phyloP scores from a whole-genome alignment of 2,113 vertebrate species.

The Amblyornis subalaris region DNA sequence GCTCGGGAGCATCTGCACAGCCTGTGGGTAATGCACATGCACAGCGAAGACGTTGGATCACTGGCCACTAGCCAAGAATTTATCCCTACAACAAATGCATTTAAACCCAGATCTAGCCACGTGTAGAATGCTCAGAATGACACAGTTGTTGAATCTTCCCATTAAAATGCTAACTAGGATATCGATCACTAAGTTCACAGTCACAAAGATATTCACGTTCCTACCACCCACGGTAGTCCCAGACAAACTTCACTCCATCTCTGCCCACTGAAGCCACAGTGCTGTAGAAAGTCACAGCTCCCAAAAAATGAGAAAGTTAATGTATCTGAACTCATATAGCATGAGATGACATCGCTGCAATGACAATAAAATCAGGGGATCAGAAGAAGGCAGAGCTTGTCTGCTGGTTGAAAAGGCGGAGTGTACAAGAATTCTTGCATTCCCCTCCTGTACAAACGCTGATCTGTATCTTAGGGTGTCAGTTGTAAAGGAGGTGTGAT shows the following conservation, averaged over 20 bases:
- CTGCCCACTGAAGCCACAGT: background rate
- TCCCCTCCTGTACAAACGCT: background rate
- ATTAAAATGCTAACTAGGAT: background rate
- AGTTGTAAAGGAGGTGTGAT: background rate
- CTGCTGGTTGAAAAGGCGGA: background rate
- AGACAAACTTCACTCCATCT: background rate
- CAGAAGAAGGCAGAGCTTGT: background rate
- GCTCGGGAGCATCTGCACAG: accelerated
- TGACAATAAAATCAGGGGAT: background rate
- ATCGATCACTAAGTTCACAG: background rate
- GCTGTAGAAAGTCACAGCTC: background rate
- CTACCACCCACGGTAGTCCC: background rate
- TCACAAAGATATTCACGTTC: background rate
- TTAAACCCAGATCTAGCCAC: background rate
- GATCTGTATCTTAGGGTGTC: background rate
- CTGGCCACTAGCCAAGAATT: background rate
- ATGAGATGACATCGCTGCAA: background rate
- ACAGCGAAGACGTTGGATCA: accelerated
- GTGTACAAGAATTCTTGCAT: background rate
- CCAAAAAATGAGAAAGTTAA: background rate
- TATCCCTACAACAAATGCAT: background rate
- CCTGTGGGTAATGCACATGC: background rate
- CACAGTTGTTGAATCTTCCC: background rate
- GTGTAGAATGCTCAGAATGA: background rate
- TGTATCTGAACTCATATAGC: background rate